Base-by-base conservation (phyloP, 2,888 invertebrate genomes). In the Meta bourneti region DNA sequence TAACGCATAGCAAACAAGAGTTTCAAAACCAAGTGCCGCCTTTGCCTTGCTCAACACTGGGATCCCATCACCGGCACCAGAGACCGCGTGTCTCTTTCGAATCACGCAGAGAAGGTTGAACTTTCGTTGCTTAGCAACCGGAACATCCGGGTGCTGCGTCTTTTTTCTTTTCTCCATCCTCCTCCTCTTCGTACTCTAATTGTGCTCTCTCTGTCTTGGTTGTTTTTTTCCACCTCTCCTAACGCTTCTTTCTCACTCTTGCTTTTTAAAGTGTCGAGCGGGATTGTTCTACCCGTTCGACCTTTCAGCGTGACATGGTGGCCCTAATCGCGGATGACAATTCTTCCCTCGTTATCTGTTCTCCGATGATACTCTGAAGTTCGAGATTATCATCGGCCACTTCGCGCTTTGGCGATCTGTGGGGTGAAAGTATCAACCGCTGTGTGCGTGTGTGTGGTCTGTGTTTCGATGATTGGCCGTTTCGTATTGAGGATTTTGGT, bases 61-160 rank as follows among this genome's bases (percentile, higher is more conserved):
- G 34, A 34, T 77, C 77, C 77, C n/a, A 7, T 11, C 20, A 34
- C 74, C 74, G 34, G 34, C 34, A 34, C 34, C 74, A 49, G 51
- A 51, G 77, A 51, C 51, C n/a, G 51, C 48, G 74, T 34, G 49
- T n/a, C 20, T 20, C 74, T 34, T n/a, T n/a, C 51, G n/a, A 49
- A 51, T 34, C 4, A 77, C 20, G 71, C 20, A 86, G 51, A 78
- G 89, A 78, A 70, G 83, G 77, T 78, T 78, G 89, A 89, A 89
- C 89, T 89, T 89, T 54, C 79, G 87, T 87, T 87, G 87, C 87
- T 61, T 79, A 80, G 87, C 79, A 87, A 87, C 90, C 79, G 72
- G 90, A 84, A 79, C 90, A 90, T 90, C 90, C 90, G 90, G 84
- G 90, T 89, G 70, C 61, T 89, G 19, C 74, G 74, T 19, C 7